A percentile compares a stretch with the other conserved stretches of the same genome.
Conservation (phyloP, 2,113 vertebrate species). For the Dromaius novaehollandiae region DNA sequence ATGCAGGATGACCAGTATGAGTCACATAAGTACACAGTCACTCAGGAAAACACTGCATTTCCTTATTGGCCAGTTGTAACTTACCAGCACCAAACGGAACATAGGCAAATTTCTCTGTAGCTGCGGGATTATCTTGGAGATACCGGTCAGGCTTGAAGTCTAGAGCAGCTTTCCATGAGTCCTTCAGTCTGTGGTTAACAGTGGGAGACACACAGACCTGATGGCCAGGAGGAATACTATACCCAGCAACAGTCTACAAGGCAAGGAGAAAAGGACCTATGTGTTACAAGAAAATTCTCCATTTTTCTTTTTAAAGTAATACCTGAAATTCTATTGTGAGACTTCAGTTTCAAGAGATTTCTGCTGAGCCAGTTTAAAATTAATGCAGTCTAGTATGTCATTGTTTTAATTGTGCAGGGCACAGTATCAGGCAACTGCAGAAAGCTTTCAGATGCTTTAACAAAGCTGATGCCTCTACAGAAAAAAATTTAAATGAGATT, state of each 20-base stretch:
- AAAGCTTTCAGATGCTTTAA: background rate
- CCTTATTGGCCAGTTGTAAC: background rate
- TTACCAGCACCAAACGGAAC: conserved; percentile 95
- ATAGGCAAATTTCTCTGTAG: conserved; percentile 92
- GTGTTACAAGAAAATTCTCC: background rate
- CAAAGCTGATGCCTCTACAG: background rate
- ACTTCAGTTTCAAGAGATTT: background rate
- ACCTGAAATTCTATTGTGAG: background rate
- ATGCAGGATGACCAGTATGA: background rate
- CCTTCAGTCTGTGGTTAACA: conserved; percentile 92
- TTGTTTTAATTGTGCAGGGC: background rate
- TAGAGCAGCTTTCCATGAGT: conserved; percentile 84
- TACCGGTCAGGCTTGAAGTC: conserved; percentile 92
- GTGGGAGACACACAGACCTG: conserved; percentile 98
- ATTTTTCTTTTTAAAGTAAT: background rate
- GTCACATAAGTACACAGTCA: background rate
- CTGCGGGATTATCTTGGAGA: conserved; percentile 86
- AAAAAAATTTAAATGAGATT: background rate
- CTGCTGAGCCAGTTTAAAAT: background rate
- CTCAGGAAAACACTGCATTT: fast-evolving
- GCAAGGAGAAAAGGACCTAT: background rate
- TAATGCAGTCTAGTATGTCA: background rate
- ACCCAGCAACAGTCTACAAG: conserved; percentile 86
- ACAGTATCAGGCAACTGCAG: background rate
- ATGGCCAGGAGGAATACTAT: conserved; percentile 91